Percentiles rank a stretch among this genome's conserved stretches.
Evolutionary conservation across 1,140 invertebrate genomes (phyloP).

Genomic region (Sminthurinus signatus): DNA sequence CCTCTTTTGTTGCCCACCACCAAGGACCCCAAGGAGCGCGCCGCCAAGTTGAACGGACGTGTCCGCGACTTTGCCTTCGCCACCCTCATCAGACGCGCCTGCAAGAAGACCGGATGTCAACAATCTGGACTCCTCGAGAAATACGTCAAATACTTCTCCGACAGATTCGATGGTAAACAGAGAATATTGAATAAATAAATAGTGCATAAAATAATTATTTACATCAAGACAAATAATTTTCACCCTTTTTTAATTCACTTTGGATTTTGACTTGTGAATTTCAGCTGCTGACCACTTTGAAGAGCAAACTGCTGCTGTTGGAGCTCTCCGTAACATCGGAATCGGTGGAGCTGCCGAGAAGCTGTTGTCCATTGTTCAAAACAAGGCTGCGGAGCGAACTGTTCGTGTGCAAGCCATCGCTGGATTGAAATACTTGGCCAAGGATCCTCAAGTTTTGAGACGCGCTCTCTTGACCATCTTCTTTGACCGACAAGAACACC

Average conservation of each 20-base stretch:
- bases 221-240: too few species aligned
- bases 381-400: slow-evolving; percentile 26
- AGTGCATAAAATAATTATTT: too few species aligned
- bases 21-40: slow-evolving; percentile 4
- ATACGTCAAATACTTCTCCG: slow-evolving; percentile 34
- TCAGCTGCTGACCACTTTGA: slow-evolving; percentile 23
- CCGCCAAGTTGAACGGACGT: slow-evolving; percentile 11
- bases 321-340: slow-evolving; percentile 28
- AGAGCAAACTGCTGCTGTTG: slow-evolving; percentile 31
- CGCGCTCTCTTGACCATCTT: slow-evolving; percentile 36
- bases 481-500: slow-evolving; percentile 30
- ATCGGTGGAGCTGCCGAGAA: slow-evolving; percentile 22
- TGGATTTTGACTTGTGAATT: not conserved
- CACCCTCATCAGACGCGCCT: slow-evolving; percentile 32
- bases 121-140: slow-evolving; percentile 36
- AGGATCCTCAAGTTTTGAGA: slow-evolving; percentile 11
- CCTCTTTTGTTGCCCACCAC: slow-evolving; percentile 18
- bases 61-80: slow-evolving; percentile 39
- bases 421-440: slow-evolving; percentile 28
- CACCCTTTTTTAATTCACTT: too few species aligned
- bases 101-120: slow-evolving; percentile 28
- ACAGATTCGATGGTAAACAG: slow-evolving; percentile 28
- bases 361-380: slow-evolving; percentile 22
- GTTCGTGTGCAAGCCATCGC: slow-evolving; percentile 33
- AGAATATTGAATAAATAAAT: too few species aligned